Evolutionary conservation across 2,113 vertebrate species (phyloP), one percentile per base, ranked within the genome.

Genomic region (Leucosticte australis): DNA sequence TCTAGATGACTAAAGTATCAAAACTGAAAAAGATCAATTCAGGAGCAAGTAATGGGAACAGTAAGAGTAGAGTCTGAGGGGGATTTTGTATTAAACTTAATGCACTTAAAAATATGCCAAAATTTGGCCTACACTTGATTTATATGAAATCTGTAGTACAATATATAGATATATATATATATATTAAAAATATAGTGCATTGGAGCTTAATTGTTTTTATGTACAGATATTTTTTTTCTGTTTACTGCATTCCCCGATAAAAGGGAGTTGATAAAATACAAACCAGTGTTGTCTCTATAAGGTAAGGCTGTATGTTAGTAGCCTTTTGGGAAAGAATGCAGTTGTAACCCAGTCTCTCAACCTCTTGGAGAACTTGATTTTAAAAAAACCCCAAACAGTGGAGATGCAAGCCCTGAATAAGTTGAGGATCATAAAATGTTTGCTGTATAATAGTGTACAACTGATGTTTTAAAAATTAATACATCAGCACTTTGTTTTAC

Each of bases 111-210:
- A 89, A n/a, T 2, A 64, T 78, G 95, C 94, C 95, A 93, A 92
- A 95, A 93, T 90, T 96, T 95, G 94, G 93, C 88, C 68, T 93
- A 50, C 84, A 83, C 52, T 95, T 92, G 85, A 96, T 95, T 95
- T 96, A 75, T 90, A 91, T 86, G 47, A 91, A 85, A 94, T 90
- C 87, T 93, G 27, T 93, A 92, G 23, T 90, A 93, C 56, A 26
- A 17, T 82, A 91, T 82, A 91, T 73, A 91, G 6, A 69, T 31
- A 77, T 20, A 70, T 53, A 69, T 8, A 53, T 37, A 70, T 53
- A 79, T 56, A 50, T 41, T n/a, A 74, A 52, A 33, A 74, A 87
- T 91, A 84, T 94, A 70, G 46, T 55, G 11, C 92, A 79, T 46
- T 89, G 53, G 55, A 91, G 11, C 87, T 89, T 60, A 75, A 37